Evolutionary conservation across 2,113 vertebrate species (phyloP), one percentile per base, ranked within the genome.

Genomic region (Eptatretus burgeri): DNA sequence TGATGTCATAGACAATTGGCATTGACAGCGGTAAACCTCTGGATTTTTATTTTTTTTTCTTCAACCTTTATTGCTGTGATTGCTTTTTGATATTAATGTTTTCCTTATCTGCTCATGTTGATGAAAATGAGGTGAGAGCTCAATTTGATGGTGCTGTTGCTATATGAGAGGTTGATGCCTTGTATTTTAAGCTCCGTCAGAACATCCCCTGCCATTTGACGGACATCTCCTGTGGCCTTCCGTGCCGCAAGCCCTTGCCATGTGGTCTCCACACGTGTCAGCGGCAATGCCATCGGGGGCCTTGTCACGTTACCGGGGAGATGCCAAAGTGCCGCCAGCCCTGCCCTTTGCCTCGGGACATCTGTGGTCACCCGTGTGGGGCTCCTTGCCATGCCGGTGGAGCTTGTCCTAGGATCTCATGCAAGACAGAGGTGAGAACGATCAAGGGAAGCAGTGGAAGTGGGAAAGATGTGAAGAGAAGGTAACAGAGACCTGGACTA

Each of bases 201-300:
- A 98, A 93, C 73, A 94, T 98, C 74, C 81, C 89, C 0, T 98
- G 91, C 75, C 85, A 98, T 67, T 80, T 98, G 67, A 80, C 80
- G 67, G 87, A 95, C 68, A 98, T 98, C 69, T 98, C 91, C 3
- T 95, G 91, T 1, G 89, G 89, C 66, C 78, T 95, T 68, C 75
- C 75, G 7, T 98, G 89, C 68, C 78, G 78, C 69, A 81, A 83
- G 51, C 64, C 62, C 11, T 76, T 98, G 67, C 76, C 77, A 1
- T 95, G 91, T 66, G 80, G 80, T 60, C 82, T 78, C 76, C 91
- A 95, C 73, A 82, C 70, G 71, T 98, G 91, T 74, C 79, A 76
- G 70, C 82, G 82, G 56, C 83, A 94, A 67, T 98, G 89, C 73
- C 91, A 98, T 77, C 83, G 82, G 63, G 80, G 79, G 51, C 82